These are phyloP conservation scores for Acanthiza pusilla DNA, from an alignment of 2,797 vertebrate species.

Conservation along the genomic window DNA sequence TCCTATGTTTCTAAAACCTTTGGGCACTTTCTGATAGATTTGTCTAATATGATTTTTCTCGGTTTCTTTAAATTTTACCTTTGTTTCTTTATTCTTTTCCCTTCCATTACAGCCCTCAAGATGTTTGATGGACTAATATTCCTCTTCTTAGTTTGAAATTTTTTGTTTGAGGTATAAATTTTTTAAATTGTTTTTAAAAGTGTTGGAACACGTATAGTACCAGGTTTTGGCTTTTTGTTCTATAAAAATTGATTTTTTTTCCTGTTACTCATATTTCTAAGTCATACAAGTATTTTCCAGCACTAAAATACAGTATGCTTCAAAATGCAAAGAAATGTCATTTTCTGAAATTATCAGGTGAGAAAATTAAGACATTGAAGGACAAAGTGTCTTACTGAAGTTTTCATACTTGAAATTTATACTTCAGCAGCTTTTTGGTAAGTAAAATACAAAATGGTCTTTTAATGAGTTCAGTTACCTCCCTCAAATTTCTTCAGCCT, in stretches of 20 bases:
- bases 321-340: background rate
- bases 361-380: background rate
- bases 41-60: background rate
- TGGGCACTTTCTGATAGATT: background rate
- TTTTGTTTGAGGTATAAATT: background rate
- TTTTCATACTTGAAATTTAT: rapidly evolving
- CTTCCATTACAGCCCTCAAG: background rate
- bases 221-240: background rate
- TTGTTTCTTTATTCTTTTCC: background rate
- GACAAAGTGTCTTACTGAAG: background rate
- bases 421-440: background rate
- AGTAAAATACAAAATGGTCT: background rate
- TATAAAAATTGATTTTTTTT: background rate
- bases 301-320: background rate
- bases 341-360: background rate
- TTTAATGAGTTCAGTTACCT: background rate
- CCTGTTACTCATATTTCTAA: background rate
- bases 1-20: background rate
- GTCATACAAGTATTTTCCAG: background rate
- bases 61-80: background rate
- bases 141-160: background rate
- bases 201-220: background rate
- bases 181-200: background rate
- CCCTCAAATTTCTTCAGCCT: background rate
- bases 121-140: background rate